Base-by-base conservation (phyloP, 2,797 vertebrate species). In the Corythornis leucogaster region DNA sequence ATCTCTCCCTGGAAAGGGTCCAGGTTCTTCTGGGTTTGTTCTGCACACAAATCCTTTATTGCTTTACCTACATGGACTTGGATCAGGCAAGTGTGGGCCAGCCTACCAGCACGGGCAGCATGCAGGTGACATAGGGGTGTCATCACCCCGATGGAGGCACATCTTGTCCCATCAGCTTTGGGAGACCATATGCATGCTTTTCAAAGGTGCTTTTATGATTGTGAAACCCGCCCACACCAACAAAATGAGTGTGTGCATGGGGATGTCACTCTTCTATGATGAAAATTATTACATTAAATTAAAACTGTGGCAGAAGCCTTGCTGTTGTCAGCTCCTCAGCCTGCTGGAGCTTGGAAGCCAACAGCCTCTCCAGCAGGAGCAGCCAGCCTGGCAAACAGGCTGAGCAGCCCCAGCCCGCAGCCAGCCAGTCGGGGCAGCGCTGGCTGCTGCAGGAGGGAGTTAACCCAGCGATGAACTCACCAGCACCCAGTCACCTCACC, bases 391-490 rank as follows among this genome's bases (percentile, higher is more conserved):
- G 84, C 69, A 74, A 95, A 94, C 94, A 77, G 84, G 93, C 73
- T 35, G 40, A 82, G 71, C 68, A 6, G 54, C 87, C 75, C 38
- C 79, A 82, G 75, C 68, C 53, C 0, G 0, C 5, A 8, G 28
- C 70, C 0, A 2, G 67, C 71, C 5, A 7, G 83, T 78, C 5
- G 3, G 73, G 74, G 68, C 69, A 78, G 74, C 0, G 0, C 81
- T 50, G 87, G 55, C 63, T 73, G 87, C 75, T 89, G 45, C 4
- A 2, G 38, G 54, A 82, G 45, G 62, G 58, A 66, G 9, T 81
- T 95, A 76, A 95, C 95, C 94, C 81, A 78, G 45, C 1, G 4
- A 68, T 90, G 93, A 96, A 90, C 95, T 95, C 95, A 92, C 43
- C 11, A 2, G 28, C 57, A 79, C 45, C 28, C 84, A 59, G 81